phyloP scores from a whole-genome alignment of 2,888 invertebrate species.

The Lampropteryx suffumata region DNA sequence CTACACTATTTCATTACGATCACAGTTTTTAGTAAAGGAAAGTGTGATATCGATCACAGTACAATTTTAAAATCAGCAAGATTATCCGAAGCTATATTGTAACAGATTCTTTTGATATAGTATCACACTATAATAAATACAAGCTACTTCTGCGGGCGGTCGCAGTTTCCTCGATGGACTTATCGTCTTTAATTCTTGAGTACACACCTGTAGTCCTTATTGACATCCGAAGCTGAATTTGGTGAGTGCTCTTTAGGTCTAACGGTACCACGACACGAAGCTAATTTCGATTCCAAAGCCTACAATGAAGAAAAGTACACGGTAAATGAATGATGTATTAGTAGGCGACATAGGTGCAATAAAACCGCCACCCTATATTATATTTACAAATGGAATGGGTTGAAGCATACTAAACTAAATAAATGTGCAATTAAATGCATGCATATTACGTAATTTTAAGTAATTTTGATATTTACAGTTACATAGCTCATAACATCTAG shows the following conservation, averaged over 20 bases:
- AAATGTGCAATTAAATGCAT: background rate
- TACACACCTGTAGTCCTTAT: slow-evolving; percentile 83
- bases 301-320: slow-evolving; percentile 82
- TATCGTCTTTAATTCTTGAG: slow-evolving; percentile 70
- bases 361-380: slow-evolving; percentile 50
- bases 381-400: slow-evolving; percentile 21
- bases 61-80: slow-evolving; percentile 55
- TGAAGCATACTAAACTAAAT: slow-evolving; percentile 5
- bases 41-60: slow-evolving; percentile 67
- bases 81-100: slow-evolving; percentile 44
- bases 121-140: slow-evolving; percentile 50
- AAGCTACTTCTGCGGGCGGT: slow-evolving; percentile 36
- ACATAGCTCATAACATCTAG: too few species aligned
- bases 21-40: slow-evolving; percentile 77
- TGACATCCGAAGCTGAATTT: slow-evolving; percentile 75
- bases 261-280: slow-evolving; percentile 84
- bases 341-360: slow-evolving; percentile 57
- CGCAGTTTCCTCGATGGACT: slow-evolving; percentile 28
- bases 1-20: slow-evolving; percentile 70
- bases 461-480: too few species aligned
- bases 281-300: slow-evolving; percentile 88
- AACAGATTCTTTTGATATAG: slow-evolving; percentile 46
- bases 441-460: too few species aligned
- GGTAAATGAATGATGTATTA: slow-evolving; percentile 78
- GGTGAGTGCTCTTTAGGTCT: slow-evolving; percentile 81